Percentiles rank a stretch among this genome's conserved stretches.
Evolutionary conservation across 37 sponge, comb jelly and placozoan species (phyloP).

Genomic region (Chondrilla cf. caribensis): DNA sequence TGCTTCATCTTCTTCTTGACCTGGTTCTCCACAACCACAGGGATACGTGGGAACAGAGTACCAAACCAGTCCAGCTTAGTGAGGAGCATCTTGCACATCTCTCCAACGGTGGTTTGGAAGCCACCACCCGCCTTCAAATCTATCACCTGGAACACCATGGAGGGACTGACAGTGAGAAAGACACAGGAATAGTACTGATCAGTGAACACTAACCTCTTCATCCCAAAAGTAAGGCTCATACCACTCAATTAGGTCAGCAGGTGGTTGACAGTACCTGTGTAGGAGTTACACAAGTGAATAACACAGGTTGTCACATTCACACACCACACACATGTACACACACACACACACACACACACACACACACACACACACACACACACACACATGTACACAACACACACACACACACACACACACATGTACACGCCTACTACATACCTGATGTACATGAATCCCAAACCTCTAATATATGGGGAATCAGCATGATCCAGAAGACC

Average conservation of each 20-base stretch:
- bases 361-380: not conserved
- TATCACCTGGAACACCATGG: slow-evolving; percentile 64
- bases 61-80: slow-evolving; percentile 97
- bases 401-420: not conserved
- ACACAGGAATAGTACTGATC: not conserved
- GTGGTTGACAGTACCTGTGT: slow-evolving; percentile 93
- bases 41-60: slow-evolving; percentile 93
- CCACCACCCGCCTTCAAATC: slow-evolving; percentile 97
- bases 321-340: not conserved
- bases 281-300: not conserved
- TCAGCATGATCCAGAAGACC: slow-evolving; percentile 89
- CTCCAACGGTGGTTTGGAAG: slow-evolving; percentile 79
- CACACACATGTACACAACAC: not conserved
- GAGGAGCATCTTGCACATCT: slow-evolving; percentile 89
- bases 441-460: slow-evolving; percentile 98
- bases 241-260: slow-evolving; percentile 93
- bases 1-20: slow-evolving; percentile 51
- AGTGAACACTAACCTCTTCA: slow-evolving; percentile 77
- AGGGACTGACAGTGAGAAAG: not conserved
- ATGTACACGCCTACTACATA: slow-evolving; percentile 24
- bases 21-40: slow-evolving; percentile 70
- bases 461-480: slow-evolving; percentile 89
- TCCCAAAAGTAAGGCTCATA: slow-evolving; percentile 92
- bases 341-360: slow-evolving; percentile 1
- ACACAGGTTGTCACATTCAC: not conserved